Conservation (phyloP, 2,797 vertebrate genomes). For the Sylvilagus floridanus region DNA sequence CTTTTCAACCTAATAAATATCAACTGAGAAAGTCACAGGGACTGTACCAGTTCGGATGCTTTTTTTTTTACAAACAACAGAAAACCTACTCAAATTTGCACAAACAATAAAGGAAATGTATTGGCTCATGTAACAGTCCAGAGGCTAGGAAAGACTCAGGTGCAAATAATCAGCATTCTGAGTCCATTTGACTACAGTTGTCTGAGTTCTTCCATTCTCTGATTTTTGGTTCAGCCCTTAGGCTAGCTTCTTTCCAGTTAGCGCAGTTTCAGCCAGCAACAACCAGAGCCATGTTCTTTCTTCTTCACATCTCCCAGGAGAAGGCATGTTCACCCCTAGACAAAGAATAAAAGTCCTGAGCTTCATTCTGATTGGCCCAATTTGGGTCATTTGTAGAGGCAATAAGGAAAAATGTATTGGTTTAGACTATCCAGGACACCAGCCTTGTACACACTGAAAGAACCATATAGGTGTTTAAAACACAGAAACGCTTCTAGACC, state of each 20-base stretch:
- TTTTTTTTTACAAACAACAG: constrained; percentile 36
- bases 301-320: background rate
- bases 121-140: background rate
- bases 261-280: background rate
- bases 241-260: constrained; percentile 8
- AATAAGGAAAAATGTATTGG: constrained; percentile 7
- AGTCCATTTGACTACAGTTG: background rate
- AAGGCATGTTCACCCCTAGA: background rate
- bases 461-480: background rate
- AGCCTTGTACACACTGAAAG: background rate
- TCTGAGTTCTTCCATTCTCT: background rate
- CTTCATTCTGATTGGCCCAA: background rate
- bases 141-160: background rate
- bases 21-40: constrained; percentile 57
- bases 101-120: background rate
- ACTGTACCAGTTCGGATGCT: background rate
- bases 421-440: constrained; percentile 2
- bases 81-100: constrained; percentile 39
- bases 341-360: background rate
- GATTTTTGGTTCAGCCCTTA: background rate
- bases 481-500: constrained; percentile 32
- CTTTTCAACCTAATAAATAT: constrained; percentile 56
- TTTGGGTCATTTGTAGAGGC: background rate
- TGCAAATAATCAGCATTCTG: constrained; percentile 9
- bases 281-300: background rate